Evolutionary conservation across 1,140 invertebrate species (phyloP).

Genomic region (Yoshiicerus persimilis): DNA sequence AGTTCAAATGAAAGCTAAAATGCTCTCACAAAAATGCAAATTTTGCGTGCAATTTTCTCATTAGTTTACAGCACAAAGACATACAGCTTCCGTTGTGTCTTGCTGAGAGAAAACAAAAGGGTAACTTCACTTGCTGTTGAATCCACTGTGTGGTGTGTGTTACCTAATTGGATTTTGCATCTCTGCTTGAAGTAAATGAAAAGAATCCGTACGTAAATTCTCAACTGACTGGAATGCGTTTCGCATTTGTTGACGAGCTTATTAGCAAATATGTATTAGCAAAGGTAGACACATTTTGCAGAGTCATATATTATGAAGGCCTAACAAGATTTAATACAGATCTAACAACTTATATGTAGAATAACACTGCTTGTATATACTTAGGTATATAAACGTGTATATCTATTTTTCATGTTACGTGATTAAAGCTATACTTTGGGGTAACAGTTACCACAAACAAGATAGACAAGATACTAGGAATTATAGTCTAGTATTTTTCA

Average conservation of each 20-base stretch:
- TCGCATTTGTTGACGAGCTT: background rate
- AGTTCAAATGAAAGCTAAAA: too few relatives aligned
- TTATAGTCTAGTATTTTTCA: background rate
- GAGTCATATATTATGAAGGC: too few relatives aligned
- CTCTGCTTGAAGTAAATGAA: background rate
- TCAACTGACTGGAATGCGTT: background rate
- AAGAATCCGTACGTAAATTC: background rate
- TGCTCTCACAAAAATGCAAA: too few relatives aligned
- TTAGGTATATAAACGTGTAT: too few relatives aligned
- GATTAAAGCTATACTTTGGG: too few relatives aligned
- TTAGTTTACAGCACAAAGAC: background rate
- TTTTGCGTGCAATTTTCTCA: too few relatives aligned
- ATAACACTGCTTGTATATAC: too few relatives aligned
- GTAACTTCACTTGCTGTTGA: background rate
- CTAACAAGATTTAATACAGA: too few relatives aligned
- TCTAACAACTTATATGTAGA: too few relatives aligned
- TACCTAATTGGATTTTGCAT: background rate
- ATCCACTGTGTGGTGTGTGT: background rate
- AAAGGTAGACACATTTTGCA: too few relatives aligned
- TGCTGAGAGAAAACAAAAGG: background rate
- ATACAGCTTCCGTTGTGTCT: background rate
- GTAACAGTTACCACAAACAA: too few relatives aligned
- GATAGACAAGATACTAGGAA: background rate
- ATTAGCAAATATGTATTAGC: background rate
- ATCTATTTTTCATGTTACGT: too few relatives aligned